phyloP scores from a whole-genome alignment of 53 echinoderm and acorn worm genomes.

The Astropecten irregularis region DNA sequence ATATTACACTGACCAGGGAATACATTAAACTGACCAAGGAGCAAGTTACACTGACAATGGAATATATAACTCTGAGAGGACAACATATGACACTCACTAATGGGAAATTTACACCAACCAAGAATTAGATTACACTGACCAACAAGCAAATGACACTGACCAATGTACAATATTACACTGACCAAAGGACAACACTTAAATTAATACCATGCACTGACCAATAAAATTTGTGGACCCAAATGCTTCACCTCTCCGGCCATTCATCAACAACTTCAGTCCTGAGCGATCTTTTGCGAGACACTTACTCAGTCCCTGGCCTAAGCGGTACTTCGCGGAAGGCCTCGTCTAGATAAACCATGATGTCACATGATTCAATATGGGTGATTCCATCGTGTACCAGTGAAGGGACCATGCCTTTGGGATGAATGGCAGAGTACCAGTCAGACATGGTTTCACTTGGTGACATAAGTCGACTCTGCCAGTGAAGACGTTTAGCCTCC shows the following conservation, averaged over 20 bases:
- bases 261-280: too few species aligned
- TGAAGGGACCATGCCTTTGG: constrained; percentile 18
- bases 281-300: background rate
- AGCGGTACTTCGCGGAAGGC: constrained; percentile 22
- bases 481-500: background rate
- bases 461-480: background rate
- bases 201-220: too few species aligned
- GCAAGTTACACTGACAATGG: too few species aligned
- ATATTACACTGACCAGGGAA: too few species aligned
- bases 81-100: too few species aligned
- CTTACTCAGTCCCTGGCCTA: background rate
- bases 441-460: background rate
- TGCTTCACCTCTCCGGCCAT: too few species aligned
- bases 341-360: constrained; percentile 26
- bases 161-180: too few species aligned
- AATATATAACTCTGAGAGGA: too few species aligned
- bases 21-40: too few species aligned
- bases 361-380: constrained; percentile 37
- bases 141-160: too few species aligned
- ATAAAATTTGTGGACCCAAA: background rate
- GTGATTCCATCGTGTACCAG: constrained; percentile 50
- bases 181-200: background rate
- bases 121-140: too few species aligned
- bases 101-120: too few species aligned
- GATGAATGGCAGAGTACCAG: constrained; percentile 28